These are phyloP conservation scores for Sympetrum striolatum DNA, from an alignment of 2,888 invertebrate genomes.

Conservation along the genomic window DNA sequence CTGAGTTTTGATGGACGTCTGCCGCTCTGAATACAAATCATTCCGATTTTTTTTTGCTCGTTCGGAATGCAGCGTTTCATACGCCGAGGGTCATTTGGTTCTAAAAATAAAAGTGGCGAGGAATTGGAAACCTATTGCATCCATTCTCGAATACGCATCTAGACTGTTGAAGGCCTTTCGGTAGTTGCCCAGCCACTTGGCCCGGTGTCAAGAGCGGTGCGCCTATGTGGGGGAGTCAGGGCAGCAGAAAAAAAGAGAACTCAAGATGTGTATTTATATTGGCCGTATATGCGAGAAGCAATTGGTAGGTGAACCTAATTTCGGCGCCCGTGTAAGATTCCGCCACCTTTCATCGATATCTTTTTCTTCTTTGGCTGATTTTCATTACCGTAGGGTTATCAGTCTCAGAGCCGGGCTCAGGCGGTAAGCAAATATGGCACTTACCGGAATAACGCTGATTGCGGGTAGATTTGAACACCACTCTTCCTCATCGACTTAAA, in stretches of 20 bases:
- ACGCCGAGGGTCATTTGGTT: background rate
- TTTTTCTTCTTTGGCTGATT: no score
- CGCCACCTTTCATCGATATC: no score
- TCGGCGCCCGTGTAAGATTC: background rate
- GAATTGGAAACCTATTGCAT: background rate
- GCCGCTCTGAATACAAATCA: no score
- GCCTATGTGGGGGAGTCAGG: background rate
- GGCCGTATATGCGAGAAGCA: background rate
- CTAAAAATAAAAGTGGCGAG: background rate
- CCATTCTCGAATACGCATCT: background rate
- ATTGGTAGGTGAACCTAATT: background rate
- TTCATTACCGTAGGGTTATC: no score
- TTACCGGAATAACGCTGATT: no score
- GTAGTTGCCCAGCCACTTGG: background rate
- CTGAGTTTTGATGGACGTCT: no score
- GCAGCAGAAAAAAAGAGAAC: background rate
- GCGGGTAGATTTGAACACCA: no score
- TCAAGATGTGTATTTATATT: background rate
- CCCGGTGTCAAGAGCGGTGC: background rate
- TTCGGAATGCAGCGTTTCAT: background rate
- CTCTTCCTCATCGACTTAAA: no score
- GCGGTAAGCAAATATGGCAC: no score
- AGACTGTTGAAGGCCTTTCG: background rate
- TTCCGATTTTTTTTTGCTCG: no score
- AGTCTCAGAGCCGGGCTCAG: no score